Base-by-base conservation (phyloP, 2,888 invertebrate genomes). In the Drosophila yooni region DNA sequence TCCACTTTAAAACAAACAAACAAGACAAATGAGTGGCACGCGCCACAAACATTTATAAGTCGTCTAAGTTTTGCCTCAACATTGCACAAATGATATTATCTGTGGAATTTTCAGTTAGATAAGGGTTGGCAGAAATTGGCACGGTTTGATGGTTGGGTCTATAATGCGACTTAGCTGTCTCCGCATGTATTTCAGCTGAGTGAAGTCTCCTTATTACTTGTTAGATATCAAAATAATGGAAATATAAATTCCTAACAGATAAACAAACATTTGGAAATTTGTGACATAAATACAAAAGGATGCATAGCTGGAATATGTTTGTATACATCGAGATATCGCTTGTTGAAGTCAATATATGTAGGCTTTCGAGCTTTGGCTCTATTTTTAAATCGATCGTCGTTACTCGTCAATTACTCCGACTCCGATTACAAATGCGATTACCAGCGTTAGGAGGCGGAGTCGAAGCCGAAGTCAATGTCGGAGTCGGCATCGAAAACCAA, bases 21-120 rank as follows among this genome's bases (percentile, higher is more conserved):
- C 21, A 25, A 7, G 50, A 46, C 69, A 83, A 86, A 82, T 84
- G 76, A 84, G 72, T 79, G 91, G 83, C 92, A 92, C 92, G 92
- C 87, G 92, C 88, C 92, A 71, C 80, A 50, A 68, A 40, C 67
- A 70, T 70, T 71, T 54, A 65, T 73, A 81, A 83, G 77, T 77
- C 65, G 46, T 31, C 38, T 18, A 72, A 70, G 33, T 56, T 53
- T 58, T 18, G 46, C 11, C 29, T 58, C 50, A 43, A 18, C 56
- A 6, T 62, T 51, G 8, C 2, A 21, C 10, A 40, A 67, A 54
- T 59, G 33, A 54, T 67, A 60, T 43, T 25, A 40, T 48, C 46
- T 25, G n/a, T 29, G 57, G 38, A 52, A 52, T 51, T 29, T 6
- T 10, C 46, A 27, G 10, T 31, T 25, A 4, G 51, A 57, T 51